These are phyloP conservation scores for Drosophila sturtevanti DNA, from an alignment of 1,140 invertebrate species.

Conservation along the genomic window DNA sequence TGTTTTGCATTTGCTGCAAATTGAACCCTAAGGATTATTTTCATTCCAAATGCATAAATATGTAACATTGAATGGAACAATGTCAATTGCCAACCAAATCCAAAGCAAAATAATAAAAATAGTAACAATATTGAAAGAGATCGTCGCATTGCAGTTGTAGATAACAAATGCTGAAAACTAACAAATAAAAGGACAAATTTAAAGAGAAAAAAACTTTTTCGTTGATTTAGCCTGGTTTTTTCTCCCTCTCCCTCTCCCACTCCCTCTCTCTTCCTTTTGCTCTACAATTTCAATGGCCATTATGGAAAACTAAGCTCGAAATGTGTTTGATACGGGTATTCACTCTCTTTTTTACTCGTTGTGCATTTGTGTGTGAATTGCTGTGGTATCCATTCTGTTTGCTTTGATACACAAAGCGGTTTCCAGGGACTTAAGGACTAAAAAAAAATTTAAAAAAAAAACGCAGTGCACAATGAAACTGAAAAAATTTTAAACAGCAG, in stretches of 20 bases:
- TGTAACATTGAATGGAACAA: not conserved
- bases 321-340: conserved; percentile 52
- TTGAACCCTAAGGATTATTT: conserved; percentile 21
- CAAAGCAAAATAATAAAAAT: conserved; percentile 31
- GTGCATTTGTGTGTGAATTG: not conserved
- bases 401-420: not conserved
- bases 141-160: not conserved
- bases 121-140: not conserved
- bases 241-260: not conserved
- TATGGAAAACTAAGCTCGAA: conserved; percentile 59
- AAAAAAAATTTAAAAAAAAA: not conserved
- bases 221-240: conserved; percentile 9
- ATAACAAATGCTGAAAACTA: not conserved
- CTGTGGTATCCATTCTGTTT: conserved; percentile 20
- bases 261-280: not conserved
- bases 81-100: conserved; percentile 15
- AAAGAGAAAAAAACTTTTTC: not conserved
- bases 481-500: not conserved
- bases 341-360: conserved; percentile 10
- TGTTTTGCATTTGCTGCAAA: conserved; percentile 39
- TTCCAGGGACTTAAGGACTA: conserved; percentile 3
- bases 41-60: conserved; percentile 15
- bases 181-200: not conserved
- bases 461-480: not conserved
- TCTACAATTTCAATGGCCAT: conserved; percentile 57